Evolutionary conservation across 2,888 invertebrate species (phyloP).

Genomic region (Lithosia quadra): DNA sequence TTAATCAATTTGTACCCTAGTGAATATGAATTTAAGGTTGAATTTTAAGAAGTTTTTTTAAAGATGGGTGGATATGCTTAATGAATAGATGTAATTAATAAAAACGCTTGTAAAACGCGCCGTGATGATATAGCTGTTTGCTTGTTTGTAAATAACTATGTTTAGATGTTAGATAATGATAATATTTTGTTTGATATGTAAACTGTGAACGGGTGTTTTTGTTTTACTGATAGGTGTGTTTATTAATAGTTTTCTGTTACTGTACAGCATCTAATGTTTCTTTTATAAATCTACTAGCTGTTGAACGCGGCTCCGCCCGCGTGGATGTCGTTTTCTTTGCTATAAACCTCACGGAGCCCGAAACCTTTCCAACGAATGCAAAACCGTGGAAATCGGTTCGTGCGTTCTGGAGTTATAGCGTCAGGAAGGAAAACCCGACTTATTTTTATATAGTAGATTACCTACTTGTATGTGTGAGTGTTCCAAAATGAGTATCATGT

Average conservation of each 20-base stretch:
- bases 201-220: conserved; percentile 39
- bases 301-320: too few species aligned
- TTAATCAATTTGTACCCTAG: conserved; percentile 30
- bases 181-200: conserved; percentile 49
- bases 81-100: conserved; percentile 53
- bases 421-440: too few species aligned
- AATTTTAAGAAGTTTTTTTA: conserved; percentile 20
- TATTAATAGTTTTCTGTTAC: conserved; percentile 22
- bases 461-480: background rate
- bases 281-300: conserved; percentile 7
- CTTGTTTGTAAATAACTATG: conserved; percentile 48
- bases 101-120: conserved; percentile 41
- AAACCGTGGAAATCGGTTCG: too few species aligned
- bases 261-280: conserved; percentile 10
- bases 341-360: too few species aligned
- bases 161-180: conserved; percentile 51
- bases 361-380: too few species aligned
- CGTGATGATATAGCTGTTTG: conserved; percentile 48
- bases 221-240: conserved; percentile 29
- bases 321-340: too few species aligned
- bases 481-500: conserved; percentile 6
- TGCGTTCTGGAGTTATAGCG: too few species aligned
- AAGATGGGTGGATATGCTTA: conserved; percentile 52
- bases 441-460: too few species aligned
- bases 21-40: conserved; percentile 8